Evolutionary conservation across 2,888 invertebrate species (phyloP).

Genomic region (Eristalinus aeneus): DNA sequence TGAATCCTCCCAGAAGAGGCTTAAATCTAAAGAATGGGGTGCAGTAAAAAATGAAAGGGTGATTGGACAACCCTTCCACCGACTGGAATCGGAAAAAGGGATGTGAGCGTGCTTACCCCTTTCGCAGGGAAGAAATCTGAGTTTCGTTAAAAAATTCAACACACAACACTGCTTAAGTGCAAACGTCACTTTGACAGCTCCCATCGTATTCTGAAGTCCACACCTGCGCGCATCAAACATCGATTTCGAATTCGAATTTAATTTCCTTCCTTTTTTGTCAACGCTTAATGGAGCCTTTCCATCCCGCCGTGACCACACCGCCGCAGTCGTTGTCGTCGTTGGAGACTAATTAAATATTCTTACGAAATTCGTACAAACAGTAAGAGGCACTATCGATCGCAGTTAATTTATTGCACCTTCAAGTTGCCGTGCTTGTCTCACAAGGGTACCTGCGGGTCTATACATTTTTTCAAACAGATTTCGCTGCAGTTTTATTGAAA

Average conservation of each 20-base stretch:
- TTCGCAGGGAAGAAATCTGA: background rate
- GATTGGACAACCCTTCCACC: background rate
- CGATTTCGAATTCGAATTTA: background rate
- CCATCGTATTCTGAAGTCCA: constrained; percentile 1
- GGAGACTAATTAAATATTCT: constrained; percentile 50
- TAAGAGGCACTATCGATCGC: constrained; percentile 2
- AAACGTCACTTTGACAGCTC: constrained; percentile 48
- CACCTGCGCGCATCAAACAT: constrained; percentile 49
- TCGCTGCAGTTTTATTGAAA: background rate
- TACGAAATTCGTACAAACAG: constrained; percentile 25
- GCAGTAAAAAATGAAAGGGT: background rate
- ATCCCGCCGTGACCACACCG: no score
- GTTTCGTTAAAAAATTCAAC: background rate
- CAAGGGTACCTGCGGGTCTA: constrained; percentile 32
- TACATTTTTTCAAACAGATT: background rate
- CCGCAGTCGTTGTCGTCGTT: background rate
- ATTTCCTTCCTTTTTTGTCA: background rate
- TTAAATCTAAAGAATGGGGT: background rate
- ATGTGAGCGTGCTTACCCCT: background rate
- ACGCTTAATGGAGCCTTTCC: background rate
- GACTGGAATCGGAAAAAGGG: background rate
- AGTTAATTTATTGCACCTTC: constrained; percentile 66
- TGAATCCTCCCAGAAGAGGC: background rate
- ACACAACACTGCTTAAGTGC: background rate
- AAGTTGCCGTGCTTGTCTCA: constrained; percentile 18